Conservation (phyloP, 2,113 vertebrate species). For the Aptenodytes patagonicus region DNA sequence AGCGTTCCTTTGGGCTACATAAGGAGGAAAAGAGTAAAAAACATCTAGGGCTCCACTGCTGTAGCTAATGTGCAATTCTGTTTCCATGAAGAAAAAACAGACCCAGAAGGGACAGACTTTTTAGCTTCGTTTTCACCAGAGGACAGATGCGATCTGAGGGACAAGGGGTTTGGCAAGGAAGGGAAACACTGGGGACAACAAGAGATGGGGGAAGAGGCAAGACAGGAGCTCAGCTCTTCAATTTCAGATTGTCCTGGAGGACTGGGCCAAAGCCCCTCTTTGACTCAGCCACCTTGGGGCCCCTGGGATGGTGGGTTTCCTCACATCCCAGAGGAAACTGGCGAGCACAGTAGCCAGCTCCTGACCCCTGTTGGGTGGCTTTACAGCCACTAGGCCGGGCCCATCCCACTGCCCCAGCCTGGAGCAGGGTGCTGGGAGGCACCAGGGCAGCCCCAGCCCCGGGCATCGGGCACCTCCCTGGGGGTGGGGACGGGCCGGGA, state of each 20-base stretch:
- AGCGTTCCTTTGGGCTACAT: not conserved
- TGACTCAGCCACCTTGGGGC: fast-evolving
- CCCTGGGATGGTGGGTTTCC: not conserved
- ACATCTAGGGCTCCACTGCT: not conserved
- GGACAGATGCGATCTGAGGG: not conserved
- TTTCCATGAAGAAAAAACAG: not conserved
- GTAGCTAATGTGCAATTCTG: not conserved
- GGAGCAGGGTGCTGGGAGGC: not conserved
- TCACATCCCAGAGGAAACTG: not conserved
- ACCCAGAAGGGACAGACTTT: not conserved
- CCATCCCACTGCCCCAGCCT: not conserved
- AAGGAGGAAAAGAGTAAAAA: not conserved
- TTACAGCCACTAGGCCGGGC: not conserved
- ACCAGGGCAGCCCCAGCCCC: not conserved
- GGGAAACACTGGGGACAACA: not conserved
- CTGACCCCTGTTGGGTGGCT: not conserved
- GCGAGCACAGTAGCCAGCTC: not conserved
- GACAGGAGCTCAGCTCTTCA: not conserved
- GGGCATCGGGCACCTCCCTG: not conserved
- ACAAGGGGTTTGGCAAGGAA: not conserved
- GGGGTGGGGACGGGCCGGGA: not conserved
- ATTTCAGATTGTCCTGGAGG: not conserved
- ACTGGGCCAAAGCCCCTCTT: not conserved
- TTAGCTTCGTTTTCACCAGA: not conserved
- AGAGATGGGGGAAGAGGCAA: not conserved